A percentile compares a stretch with the other conserved stretches of the same genome.
These are phyloP conservation scores for Miltochrista miniata DNA, from an alignment of 2,888 invertebrate genomes.

Conservation along the genomic window DNA sequence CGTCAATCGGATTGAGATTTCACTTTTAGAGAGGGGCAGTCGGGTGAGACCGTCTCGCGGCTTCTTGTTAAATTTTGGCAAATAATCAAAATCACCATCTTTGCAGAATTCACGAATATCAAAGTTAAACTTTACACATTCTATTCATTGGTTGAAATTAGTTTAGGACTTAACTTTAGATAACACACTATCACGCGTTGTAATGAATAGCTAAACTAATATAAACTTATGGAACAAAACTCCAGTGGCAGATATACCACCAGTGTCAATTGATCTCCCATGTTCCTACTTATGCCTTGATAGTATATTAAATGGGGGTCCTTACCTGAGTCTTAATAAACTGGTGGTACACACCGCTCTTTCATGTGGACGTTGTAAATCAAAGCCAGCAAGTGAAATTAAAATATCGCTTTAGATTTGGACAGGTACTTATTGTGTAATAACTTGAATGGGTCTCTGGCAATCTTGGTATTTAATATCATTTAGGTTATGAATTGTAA, in stretches of 20 bases:
- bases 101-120: not conserved
- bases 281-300: constrained; percentile 9
- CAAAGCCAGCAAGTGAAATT: constrained; percentile 68
- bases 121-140: constrained; percentile 10
- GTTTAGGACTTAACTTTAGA: constrained; percentile 42
- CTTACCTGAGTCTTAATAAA: constrained; percentile 15
- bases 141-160: constrained; percentile 38
- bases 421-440: constrained; percentile 42
- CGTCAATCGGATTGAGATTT: too few species aligned
- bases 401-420: constrained; percentile 57
- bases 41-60: too few species aligned
- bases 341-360: constrained; percentile 62
- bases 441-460: constrained; percentile 42
- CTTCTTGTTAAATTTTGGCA: too few species aligned
- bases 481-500: constrained; percentile 51
- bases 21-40: too few species aligned
- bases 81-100: too few species aligned
- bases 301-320: constrained; percentile 9
- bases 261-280: constrained; percentile 33
- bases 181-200: constrained; percentile 48
- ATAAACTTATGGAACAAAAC: constrained; percentile 50
- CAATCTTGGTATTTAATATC: constrained; percentile 46
- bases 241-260: constrained; percentile 39
- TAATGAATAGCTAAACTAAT: constrained; percentile 57
- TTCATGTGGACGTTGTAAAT: constrained; percentile 71